Evolutionary conservation across 1,140 invertebrate genomes (phyloP).

Genomic region (Liolophura sinensis): DNA sequence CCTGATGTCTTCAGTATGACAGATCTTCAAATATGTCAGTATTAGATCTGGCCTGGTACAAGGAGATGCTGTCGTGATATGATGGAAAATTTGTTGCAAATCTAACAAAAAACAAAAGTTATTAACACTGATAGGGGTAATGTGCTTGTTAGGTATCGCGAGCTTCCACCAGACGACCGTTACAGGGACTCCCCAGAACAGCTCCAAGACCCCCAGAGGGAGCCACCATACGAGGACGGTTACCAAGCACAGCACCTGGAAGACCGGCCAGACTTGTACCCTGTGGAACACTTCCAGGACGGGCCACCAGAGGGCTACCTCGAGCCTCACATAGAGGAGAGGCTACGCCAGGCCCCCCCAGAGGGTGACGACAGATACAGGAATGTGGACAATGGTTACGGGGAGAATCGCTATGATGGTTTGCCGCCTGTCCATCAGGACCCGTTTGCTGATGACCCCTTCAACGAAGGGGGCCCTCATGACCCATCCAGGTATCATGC

Average conservation of each 20-base stretch:
- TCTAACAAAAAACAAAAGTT: no score
- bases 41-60: no score
- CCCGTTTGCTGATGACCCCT: constrained; percentile 52
- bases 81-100: no score
- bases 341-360: constrained; percentile 55
- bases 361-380: constrained; percentile 55
- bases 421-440: constrained; percentile 42
- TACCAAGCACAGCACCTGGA: neutral
- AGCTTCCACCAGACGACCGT: neutral
- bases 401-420: constrained; percentile 37
- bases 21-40: no score
- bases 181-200: constrained; percentile 21
- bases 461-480: constrained; percentile 29
- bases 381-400: constrained; percentile 33
- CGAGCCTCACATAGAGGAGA: constrained; percentile 70
- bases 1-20: no score
- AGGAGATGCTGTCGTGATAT: no score
- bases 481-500: constrained; percentile 12
- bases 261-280: neutral
- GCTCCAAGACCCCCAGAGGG: neutral
- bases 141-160: no score
- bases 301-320: neutral
- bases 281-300: no score
- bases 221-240: neutral
- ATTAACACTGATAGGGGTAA: no score